These are phyloP conservation scores for Apostichopus japonicus DNA, from an alignment of 35 echinoderm and acorn worm species.

Conservation along the genomic window DNA sequence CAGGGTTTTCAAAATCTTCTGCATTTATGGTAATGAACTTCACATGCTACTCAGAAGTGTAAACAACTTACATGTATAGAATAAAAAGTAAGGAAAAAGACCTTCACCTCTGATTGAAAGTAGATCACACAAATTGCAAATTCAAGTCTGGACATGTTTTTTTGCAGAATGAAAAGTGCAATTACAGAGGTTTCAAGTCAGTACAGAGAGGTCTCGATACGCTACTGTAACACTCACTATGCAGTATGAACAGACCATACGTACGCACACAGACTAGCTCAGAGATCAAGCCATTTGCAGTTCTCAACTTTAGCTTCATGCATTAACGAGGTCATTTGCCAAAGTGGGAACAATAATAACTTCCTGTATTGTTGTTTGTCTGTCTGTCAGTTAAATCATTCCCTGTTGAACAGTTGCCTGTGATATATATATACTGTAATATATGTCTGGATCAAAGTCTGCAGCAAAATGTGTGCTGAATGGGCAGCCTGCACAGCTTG, in stretches of 20 bases:
- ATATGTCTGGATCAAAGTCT: too few relatives aligned
- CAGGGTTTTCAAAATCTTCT: too few relatives aligned
- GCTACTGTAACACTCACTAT: neutral
- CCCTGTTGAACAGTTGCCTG: too few relatives aligned
- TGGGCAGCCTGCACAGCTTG: too few relatives aligned
- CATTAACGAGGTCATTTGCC: neutral
- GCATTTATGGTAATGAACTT: neutral
- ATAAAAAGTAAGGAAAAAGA: neutral
- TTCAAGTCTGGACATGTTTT: conserved; percentile 55
- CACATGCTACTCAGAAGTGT: neutral
- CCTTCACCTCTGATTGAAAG: conserved; percentile 43
- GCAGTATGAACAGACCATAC: neutral
- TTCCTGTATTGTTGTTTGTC: neutral
- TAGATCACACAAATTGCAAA: neutral
- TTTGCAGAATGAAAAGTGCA: neutral
- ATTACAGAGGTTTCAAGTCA: neutral
- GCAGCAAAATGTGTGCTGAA: too few relatives aligned
- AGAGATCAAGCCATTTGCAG: neutral
- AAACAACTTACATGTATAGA: neutral
- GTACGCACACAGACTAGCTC: neutral
- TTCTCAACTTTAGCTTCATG: neutral
- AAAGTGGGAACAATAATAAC: neutral
- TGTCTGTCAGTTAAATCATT: neutral
- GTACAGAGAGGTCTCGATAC: neutral
- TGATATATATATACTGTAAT: too few relatives aligned